Conservation (phyloP, 1,140 invertebrate species). For the Geopemphigus sp. region DNA sequence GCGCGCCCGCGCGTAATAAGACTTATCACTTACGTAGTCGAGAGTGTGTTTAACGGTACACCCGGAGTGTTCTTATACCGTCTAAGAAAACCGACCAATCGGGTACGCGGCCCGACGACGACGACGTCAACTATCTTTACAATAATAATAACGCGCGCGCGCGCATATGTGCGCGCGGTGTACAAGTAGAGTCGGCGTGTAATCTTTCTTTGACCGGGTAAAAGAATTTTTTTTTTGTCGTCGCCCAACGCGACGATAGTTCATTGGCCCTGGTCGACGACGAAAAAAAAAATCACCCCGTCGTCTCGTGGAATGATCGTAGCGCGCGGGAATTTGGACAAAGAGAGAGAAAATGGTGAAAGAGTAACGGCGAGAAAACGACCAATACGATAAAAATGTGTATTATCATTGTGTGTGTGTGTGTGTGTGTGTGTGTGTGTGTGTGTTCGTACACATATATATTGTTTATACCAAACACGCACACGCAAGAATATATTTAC, state of each 20-base stretch:
- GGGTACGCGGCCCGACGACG: background rate
- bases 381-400: no score
- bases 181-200: background rate
- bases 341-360: no score
- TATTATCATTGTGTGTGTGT: no score
- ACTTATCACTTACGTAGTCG: background rate
- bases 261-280: background rate
- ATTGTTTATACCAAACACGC: no score
- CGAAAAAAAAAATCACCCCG: background rate
- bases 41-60: conserved; percentile 20
- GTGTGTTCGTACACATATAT: no score
- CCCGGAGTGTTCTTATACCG: background rate
- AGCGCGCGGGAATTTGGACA: background rate
- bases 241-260: background rate
- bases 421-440: no score
- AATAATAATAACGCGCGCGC: background rate
- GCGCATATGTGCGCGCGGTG: background rate
- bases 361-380: no score
- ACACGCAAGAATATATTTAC: no score
- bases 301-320: background rate
- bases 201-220: background rate
- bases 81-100: conserved; percentile 3
- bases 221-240: background rate
- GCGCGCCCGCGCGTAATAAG: background rate
- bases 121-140: background rate